Evolutionary conservation across 1,140 invertebrate species (phyloP).

Genomic region (Dolichoris vasculosae): DNA sequence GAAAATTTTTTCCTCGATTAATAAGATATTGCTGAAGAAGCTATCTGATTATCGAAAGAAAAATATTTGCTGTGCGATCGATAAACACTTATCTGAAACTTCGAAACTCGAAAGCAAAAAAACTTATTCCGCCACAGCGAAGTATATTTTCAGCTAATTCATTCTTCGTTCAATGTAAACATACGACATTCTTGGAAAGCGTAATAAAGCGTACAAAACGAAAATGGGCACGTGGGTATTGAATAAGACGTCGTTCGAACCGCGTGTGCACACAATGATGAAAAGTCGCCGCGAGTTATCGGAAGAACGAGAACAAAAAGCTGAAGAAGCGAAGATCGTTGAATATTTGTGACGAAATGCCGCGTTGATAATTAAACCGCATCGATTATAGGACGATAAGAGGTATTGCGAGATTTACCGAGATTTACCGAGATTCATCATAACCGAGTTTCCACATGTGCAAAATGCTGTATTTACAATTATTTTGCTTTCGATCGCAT

Average conservation of each 20-base stretch:
- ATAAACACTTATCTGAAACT: not conserved
- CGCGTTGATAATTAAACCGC: not conserved
- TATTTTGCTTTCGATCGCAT: no score
- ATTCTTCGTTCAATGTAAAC: not conserved
- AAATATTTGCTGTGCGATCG: not conserved
- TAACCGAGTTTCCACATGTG: not conserved
- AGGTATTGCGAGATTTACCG: not conserved
- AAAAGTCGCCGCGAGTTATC: not conserved
- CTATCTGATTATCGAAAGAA: not conserved
- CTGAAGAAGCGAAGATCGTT: not conserved
- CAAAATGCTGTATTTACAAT: not conserved
- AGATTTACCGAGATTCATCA: no score
- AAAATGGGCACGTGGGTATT: slow-evolving; percentile 2
- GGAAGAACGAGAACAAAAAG: not conserved
- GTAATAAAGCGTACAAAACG: not conserved
- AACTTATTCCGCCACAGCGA: not conserved
- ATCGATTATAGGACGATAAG: slow-evolving; percentile 29
- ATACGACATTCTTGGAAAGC: not conserved
- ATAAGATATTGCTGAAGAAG: not conserved
- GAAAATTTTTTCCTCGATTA: not conserved
- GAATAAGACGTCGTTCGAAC: not conserved
- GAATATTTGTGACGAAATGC: not conserved
- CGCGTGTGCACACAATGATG: not conserved
- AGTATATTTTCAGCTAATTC: not conserved
- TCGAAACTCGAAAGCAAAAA: slow-evolving; percentile 2